Base-by-base conservation (phyloP, 1,140 invertebrate species). In the Caenorhabditis brenneri region DNA sequence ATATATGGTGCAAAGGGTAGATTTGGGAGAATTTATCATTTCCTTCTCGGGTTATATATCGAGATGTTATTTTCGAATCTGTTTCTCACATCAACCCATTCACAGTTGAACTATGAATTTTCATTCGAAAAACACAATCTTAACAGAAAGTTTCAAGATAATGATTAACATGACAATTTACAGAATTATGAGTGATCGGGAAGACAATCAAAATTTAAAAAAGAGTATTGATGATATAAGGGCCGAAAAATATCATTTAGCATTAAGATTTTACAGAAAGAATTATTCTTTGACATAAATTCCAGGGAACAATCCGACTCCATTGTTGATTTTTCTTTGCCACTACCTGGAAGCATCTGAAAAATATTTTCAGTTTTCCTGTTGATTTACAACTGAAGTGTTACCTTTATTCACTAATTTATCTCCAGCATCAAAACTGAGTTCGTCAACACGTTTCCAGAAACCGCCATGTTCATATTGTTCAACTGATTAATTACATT, bases 281-380 rank as follows among this genome's bases (percentile, higher is more conserved):
- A 36, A 24, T 74, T 82, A 82, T 80, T 93, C 93, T 85, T 93
- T 92, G 49, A 94, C 92, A 88, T 94, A 94, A 90, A 94, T 94
- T 7, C 93, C 93, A 9, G 94, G 94, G 83, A 94, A 94, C 1
- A 94, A 91, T 29, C 94, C 94, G 69, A 92, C 92, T 88, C 93
- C 93, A 2, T 92, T 93, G 82, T 91, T 91, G 9, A 93, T 85
- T 86, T 91, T 92, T 55, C 94, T 94, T 69, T 91, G 92, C 94
- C 94, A 94, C 94, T 94, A 94, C 22, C 94, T 94, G 29, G 93
- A 93, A 51, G 93, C 92, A 91, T 94, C 94, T 94, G 90, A 81
- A 85, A 83, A 84, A 33, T 1, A 29, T 22, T 16, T 31, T 79
- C n/a, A 3, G 19, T 31, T 29, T 16, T 6, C 6, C 9, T 9